Base-by-base conservation (phyloP, 2,888 invertebrate genomes). In the Conchocele bisecta region DNA sequence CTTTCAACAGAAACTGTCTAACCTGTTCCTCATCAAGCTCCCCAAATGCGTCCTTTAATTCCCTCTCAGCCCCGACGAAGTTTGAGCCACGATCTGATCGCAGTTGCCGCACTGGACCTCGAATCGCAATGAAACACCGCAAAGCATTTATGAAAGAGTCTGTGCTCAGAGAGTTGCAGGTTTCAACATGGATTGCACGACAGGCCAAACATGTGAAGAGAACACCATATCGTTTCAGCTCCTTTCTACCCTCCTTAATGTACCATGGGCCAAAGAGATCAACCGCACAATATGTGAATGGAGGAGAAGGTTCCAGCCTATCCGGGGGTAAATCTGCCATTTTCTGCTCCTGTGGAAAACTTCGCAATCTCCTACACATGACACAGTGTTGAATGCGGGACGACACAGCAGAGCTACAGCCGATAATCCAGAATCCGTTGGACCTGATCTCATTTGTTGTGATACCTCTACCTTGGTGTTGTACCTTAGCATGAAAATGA, bases 261-360 rank as follows among this genome's bases (percentile, higher is more conserved):
- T 70, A 64, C n/a, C 83, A 80, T 0, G 89, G 89, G 7, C 90
- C 88, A 28, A 83, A 84, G 22, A 79, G 88, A 53, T 90, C 90
- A 0, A 90, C 44, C 9, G 88, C 89, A 13, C 67, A 59, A 42
- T 83, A 69, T 2, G 72, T 41, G 70, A 90, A 91, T 9, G 89
- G 84, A 5, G 61, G 42, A 1, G 73, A 58, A 5, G 73, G 59
- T 3, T 60, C 74, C 2, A 89, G 80, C 60, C 91, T 60, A 5
- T 82, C 75, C 3, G 28, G 17, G 0, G 91, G 89, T 13, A 89
- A 71, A 28, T 83, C 71, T 0, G 86, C 86, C 88, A 89, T 89
- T 15, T 88, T 78, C 33, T 85, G 80, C 11, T 76, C 46, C 20
- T 64, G 64, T 1, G 73, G 31, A 20, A 53, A 61, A 3, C 82